Evolutionary conservation across 1,140 invertebrate species (phyloP).

Genomic region (Leptestheria dahalacensis): DNA sequence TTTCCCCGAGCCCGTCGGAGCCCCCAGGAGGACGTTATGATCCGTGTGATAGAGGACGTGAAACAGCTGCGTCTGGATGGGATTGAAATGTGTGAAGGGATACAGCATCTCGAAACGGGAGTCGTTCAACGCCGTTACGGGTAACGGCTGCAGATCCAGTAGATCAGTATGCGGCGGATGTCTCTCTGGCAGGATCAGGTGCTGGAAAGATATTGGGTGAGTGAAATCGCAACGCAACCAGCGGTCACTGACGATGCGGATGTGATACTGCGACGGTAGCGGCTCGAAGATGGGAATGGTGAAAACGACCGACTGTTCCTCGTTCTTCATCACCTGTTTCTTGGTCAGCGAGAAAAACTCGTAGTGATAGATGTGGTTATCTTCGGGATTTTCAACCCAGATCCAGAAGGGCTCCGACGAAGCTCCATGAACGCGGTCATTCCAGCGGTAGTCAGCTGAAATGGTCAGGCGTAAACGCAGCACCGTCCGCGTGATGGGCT

Average conservation of each 20-base stretch:
- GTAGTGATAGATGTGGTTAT: conserved; percentile 87
- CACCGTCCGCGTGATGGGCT: conserved; percentile 89
- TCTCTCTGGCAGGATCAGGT: conserved; percentile 78
- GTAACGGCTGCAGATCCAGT: conserved; percentile 76
- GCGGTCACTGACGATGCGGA: conserved; percentile 69
- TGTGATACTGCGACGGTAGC: conserved; percentile 78
- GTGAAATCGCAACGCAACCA: conserved; percentile 72
- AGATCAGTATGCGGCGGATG: conserved; percentile 90
- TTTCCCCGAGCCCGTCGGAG: conserved; percentile 97
- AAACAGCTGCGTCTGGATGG: conserved; percentile 98
- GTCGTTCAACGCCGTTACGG: conserved; percentile 66
- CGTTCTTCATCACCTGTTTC: conserved; percentile 50
- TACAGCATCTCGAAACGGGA: conserved; percentile 64
- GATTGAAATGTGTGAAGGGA: conserved; percentile 91
- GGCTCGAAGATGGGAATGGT: conserved; percentile 90
- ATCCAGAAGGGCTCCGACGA: conserved; percentile 86
- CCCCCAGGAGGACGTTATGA: conserved; percentile 84
- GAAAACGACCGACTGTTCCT: conserved; percentile 75
- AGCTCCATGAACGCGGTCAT: conserved; percentile 75
- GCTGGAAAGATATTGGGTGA: conserved; percentile 65
- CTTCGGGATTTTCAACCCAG: conserved; percentile 92
- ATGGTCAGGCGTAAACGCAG: conserved; percentile 72
- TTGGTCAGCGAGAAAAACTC: conserved; percentile 81
- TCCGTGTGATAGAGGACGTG: conserved; percentile 92
- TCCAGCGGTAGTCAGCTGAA: conserved; percentile 76